A percentile compares a stretch with the other conserved stretches of the same genome.
Conservation (phyloP, 2,113 vertebrate genomes). For the Eira barbara region DNA sequence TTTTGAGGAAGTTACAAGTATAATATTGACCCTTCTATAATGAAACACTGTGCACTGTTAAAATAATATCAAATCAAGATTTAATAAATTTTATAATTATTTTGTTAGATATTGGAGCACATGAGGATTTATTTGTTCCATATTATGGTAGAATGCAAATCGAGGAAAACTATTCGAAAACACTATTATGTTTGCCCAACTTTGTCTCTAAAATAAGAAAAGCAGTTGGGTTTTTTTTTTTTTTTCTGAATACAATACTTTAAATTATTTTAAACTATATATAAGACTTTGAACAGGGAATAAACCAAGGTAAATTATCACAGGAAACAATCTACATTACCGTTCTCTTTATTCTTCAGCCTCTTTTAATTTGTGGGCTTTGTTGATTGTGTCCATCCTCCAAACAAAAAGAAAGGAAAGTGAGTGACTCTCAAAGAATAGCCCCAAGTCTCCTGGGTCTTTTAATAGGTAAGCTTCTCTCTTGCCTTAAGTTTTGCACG, state of each 20-base stretch:
- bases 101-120: neutral
- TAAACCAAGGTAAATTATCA: neutral
- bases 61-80: neutral
- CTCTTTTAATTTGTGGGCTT: neutral
- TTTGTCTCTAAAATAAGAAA: neutral
- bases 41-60: neutral
- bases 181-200: neutral
- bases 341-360: neutral
- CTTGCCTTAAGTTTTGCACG: neutral
- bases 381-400: neutral
- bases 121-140: neutral
- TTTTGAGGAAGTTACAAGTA: neutral
- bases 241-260: neutral
- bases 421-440: neutral
- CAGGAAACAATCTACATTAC: neutral
- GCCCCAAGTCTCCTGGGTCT: neutral
- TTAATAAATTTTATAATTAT: neutral
- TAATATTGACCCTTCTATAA: neutral
- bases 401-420: neutral
- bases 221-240: neutral
- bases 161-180: neutral
- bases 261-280: neutral
- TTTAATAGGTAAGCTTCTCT: neutral
- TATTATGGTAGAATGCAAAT: neutral
- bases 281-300: neutral